Evolutionary conservation across 2,113 vertebrate genomes (phyloP).

Genomic region (Hippocampus abdominalis): DNA sequence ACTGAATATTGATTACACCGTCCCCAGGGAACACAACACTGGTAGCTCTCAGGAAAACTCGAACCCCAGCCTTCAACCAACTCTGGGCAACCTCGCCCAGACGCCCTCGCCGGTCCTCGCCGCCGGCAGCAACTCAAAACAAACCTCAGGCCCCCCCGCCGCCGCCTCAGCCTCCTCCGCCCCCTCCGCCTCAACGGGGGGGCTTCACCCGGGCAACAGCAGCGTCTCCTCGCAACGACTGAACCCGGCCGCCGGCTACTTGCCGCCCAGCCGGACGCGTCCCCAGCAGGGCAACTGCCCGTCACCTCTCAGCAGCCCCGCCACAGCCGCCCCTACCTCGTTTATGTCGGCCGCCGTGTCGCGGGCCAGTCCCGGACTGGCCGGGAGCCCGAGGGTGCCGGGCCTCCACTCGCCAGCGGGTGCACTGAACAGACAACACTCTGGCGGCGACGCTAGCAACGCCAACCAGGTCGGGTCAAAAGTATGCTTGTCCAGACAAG

Average conservation of each 20-base stretch:
- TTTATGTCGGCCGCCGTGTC: constrained; percentile 88
- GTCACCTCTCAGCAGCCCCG: constrained; percentile 82
- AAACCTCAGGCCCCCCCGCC: constrained; percentile 61
- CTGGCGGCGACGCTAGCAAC: constrained; percentile 63
- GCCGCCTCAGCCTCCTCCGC: constrained; percentile 15
- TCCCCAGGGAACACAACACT: constrained; percentile 88
- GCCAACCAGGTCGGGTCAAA: constrained; percentile 59
- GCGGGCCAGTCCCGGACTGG: constrained; percentile 80
- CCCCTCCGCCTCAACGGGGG: constrained; percentile 39
- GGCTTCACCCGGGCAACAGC: constrained; percentile 77
- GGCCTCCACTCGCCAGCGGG: constrained; percentile 81
- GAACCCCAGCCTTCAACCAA: constrained; percentile 79
- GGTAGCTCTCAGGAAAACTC: constrained; percentile 93
- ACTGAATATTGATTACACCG: neutral
- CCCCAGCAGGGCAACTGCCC: constrained; percentile 69
- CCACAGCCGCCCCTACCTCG: constrained; percentile 82
- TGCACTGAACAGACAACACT: constrained; percentile 74
- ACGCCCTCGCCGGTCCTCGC: constrained; percentile 74
- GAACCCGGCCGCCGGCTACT: constrained; percentile 61
- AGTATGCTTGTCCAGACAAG: constrained; percentile 77
- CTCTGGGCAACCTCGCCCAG: constrained; percentile 77
- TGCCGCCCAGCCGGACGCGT: constrained; percentile 63
- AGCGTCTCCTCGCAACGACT: constrained; percentile 71
- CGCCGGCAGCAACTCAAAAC: constrained; percentile 63
- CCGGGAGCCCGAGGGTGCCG: constrained; percentile 76